Evolutionary conservation across 2,888 invertebrate genomes (phyloP), one percentile per base, ranked within the genome.

Genomic region (Mesodorylaimus sp.): DNA sequence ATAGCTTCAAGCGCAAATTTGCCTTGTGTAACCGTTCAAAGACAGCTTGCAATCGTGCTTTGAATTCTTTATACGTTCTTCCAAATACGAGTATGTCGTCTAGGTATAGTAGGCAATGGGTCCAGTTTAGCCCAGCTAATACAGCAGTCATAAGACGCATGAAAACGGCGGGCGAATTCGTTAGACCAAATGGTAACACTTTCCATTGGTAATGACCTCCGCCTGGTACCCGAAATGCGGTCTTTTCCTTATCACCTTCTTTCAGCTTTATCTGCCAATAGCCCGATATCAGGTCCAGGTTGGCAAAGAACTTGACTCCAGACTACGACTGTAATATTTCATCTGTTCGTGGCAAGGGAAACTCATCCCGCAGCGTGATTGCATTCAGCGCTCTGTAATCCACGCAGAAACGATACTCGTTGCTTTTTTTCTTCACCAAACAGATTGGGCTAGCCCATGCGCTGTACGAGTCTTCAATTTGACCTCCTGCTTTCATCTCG

Each of bases 191-290:
- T 1, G 52, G 49, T 46, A 57, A 48, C 7, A 50, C 29, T 5
- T 50, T 51, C 45, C 49, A 57, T 32, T 56, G 47, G 24, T 47
- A 58, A n/a, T n/a, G n/a, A 27, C 52, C 50, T 1, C 57, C 52
- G 13, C n/a, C 13, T n/a, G 48, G 41, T 2, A 50, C 49, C 2
- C 32, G 28, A 29, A 56, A 54, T 24, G 52, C 52, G 24, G 55
- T 51, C n/a, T 56, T 50, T 13, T 41, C 32, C 23, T 50, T 52
- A 27, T 52, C 54, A n/a, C 42, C 25, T 48, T 52, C 50, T 10
- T n/a, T n/a, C n/a, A n/a, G n/a, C 24, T 41, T 37, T 1, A 52
- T 24, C 19, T 39, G 24, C 46, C 47, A 48, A 48, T 53, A 52
- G 7, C 44, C 52, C 2, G 25, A n/a, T 19, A 23, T 32, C 36